Evolutionary conservation across 2,113 vertebrate species (phyloP), one percentile per base, ranked within the genome.

Genomic region (Cyanocitta stelleri): DNA sequence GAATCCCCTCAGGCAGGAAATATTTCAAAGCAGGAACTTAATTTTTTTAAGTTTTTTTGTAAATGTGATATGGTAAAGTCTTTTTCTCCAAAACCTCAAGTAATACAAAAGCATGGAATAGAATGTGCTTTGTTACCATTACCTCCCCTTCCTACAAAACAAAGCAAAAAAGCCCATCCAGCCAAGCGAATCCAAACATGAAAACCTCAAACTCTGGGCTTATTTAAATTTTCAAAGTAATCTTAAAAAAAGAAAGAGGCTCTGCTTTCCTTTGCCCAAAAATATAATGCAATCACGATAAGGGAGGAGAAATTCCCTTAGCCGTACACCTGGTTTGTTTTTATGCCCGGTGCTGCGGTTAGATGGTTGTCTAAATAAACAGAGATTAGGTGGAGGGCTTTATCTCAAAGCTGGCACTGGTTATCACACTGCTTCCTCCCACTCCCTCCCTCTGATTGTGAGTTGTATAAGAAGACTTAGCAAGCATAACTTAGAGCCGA

Each of bases 371-470:
- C 97, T 96, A 98, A 98, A 97, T 97, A 95, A 95, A 98, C 97
- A 97, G 93, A 98, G 98, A 98, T 98, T 97, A 93, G 77, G 90
- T 88, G 68, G 74, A 96, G 88, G 87, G 93, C 88, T 97, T 98
- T 98, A 98, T 98, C 98, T 97, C 95, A 85, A 97, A 97, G 96
- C 96, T 97, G 96, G 96, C 97, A 96, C 95, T 98, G 97, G 97
- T 98, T 98, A 98, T 98, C 97, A 95, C 97, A 95, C 87, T 29
- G 62, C 97, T 98, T 96, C 97, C 97, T 96, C 94, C 97, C 93
- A 87, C 91, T 96, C 96, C 93, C 96, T 98, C 98, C 98, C 94
- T 97, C 97, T 88, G 96, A 96, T 94, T 98, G 98, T 97, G 98
- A 94, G 96, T 96, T 97, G 87, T 95, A 89, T 97, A 97, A 98